These are phyloP conservation scores for Hemicentrotus pulcherrimus DNA, from an alignment of 35 echinoderm and acorn worm genomes.

Conservation along the genomic window DNA sequence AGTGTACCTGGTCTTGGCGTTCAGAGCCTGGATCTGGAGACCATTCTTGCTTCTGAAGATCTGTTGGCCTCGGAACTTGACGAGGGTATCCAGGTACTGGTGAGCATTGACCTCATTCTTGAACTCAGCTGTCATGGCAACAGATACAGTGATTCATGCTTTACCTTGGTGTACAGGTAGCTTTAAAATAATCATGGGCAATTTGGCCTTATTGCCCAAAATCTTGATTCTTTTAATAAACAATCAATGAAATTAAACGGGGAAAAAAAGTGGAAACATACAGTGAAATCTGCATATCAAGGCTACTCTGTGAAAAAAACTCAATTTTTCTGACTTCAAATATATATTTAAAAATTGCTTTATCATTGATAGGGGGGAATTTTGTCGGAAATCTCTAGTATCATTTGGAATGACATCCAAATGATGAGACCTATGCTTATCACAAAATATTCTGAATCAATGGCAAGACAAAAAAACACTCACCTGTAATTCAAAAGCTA, in stretches of 20 bases:
- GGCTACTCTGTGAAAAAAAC: too few relatives aligned
- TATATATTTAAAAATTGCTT: background rate
- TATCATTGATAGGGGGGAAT: background rate
- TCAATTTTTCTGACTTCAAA: background rate
- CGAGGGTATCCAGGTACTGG: slow-evolving; percentile 17
- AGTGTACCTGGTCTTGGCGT: background rate
- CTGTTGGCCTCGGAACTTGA: background rate
- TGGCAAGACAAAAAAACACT: background rate
- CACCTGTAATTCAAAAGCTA: background rate
- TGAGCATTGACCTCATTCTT: background rate
- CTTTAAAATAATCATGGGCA: too few relatives aligned
- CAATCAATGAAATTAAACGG: too few relatives aligned
- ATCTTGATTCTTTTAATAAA: too few relatives aligned
- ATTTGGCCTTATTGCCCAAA: too few relatives aligned
- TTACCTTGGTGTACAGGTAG: background rate
- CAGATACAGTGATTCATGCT: background rate
- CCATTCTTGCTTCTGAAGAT: background rate
- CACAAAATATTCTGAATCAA: background rate
- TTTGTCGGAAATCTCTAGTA: background rate
- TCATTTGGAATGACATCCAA: background rate
- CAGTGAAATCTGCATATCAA: too few relatives aligned
- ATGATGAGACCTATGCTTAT: background rate
- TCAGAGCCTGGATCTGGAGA: background rate
- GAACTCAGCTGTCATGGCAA: background rate
- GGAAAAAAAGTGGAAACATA: too few relatives aligned